These are phyloP conservation scores for Archilochus colubris DNA, from an alignment of 2,113 vertebrate species.

Conservation along the genomic window DNA sequence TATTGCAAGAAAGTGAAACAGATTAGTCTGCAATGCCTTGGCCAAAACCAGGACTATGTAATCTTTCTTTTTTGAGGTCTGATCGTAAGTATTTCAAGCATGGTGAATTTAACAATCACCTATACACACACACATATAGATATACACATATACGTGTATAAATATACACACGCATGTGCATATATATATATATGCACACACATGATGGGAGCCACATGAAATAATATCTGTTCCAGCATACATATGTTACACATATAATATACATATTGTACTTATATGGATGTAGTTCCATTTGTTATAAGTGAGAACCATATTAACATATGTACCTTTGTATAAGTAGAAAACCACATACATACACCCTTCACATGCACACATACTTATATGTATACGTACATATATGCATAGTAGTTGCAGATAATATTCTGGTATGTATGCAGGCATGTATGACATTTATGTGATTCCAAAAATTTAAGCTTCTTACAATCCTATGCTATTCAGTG, in stretches of 20 bases:
- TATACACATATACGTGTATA: neutral
- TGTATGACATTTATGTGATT: neutral
- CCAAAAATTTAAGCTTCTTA: neutral
- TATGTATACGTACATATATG: too few species aligned
- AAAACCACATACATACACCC: too few species aligned
- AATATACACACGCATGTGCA: accelerated
- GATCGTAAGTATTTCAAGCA: neutral
- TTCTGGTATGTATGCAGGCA: neutral
- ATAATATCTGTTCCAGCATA: neutral
- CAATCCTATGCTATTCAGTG: neutral
- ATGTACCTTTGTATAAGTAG: neutral
- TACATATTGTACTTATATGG: neutral
- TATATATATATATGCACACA: accelerated
- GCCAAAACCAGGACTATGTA: neutral
- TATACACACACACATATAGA: neutral
- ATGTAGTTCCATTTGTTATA: neutral
- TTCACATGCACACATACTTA: too few species aligned
- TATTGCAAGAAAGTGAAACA: neutral
- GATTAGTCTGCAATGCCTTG: neutral
- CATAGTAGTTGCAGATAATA: too few species aligned
- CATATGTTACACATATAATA: neutral
- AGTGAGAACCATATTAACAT: neutral
- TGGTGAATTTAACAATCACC: neutral
- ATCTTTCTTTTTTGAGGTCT: neutral
- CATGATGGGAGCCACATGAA: neutral